phyloP scores from a whole-genome alignment of 2,888 invertebrate genomes.

The Cryptocephalus moraei region DNA sequence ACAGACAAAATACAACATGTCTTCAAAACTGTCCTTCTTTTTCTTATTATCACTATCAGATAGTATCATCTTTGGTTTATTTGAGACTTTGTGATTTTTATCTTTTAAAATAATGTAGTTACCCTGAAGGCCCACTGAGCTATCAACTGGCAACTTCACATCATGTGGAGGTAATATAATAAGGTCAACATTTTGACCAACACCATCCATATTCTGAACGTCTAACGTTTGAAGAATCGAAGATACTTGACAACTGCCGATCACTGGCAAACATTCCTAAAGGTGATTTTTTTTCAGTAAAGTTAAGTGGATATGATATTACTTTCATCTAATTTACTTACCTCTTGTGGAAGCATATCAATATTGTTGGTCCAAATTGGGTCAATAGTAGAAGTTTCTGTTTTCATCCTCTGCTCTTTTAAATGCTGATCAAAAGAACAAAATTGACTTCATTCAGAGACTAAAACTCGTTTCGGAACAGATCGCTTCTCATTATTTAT shows the following conservation, averaged over 20 bases:
- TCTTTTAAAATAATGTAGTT: slow-evolving; percentile 28
- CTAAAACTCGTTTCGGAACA: too few relatives aligned
- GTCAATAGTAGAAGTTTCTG: slow-evolving; percentile 23
- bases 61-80: slow-evolving; percentile 3
- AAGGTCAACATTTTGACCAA: slow-evolving; percentile 25
- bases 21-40: slow-evolving; percentile 24
- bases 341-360: slow-evolving; percentile 27
- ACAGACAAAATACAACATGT: slow-evolving; percentile 34
- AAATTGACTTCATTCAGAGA: too few relatives aligned
- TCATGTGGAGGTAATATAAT: slow-evolving; percentile 25
- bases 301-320: background rate
- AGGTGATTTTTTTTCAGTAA: slow-evolving; percentile 6
- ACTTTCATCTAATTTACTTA: too few relatives aligned
- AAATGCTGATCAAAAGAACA: too few relatives aligned
- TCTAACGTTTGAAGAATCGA: slow-evolving; percentile 32
- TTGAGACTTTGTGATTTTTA: slow-evolving; percentile 12
- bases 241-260: slow-evolving; percentile 31
- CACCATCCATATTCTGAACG: slow-evolving; percentile 16
- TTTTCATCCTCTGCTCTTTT: slow-evolving; percentile 22
- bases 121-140: slow-evolving; percentile 14
- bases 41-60: slow-evolving; percentile 3
- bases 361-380: slow-evolving; percentile 30
- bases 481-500: too few relatives aligned
- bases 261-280: slow-evolving; percentile 32
- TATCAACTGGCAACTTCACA: slow-evolving; percentile 22